Evolutionary conservation across 2,888 invertebrate genomes (phyloP), one percentile per base, ranked within the genome.

Genomic region (Ferrisia virgata): DNA sequence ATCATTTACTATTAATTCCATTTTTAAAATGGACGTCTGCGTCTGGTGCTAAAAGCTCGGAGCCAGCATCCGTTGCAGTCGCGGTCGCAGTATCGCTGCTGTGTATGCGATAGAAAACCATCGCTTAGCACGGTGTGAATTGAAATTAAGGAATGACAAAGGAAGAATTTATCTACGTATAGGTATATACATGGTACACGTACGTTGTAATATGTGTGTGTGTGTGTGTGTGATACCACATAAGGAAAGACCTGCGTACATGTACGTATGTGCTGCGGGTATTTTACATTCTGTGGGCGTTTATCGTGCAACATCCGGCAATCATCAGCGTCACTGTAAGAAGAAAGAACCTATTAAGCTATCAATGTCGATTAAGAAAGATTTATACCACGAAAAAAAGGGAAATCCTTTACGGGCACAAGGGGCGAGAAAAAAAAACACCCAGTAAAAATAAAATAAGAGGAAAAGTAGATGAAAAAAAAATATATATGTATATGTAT

Each of bases 251-350:
- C 22, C 6, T 11, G 5, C 39, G 11, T 53, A 18, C 13, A 43
- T 11, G 22, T 18, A 18, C 53, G 58, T 25, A 28, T 22, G 58
- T 13, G 28, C 58, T 72, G 72, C 72, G 72, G 72, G 72, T 72
- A 72, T 72, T 64, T 72, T 72, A 72, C 72, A 72, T 72, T 72
- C 72, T 33, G 72, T 72, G 72, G 72, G 72, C 72, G 72, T 72
- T 72, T 72, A 72, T 72, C 72, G 72, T 72, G 72, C 72, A 72
- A 72, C 72, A 72, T 72, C 72, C 72, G 72, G 72, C 72, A 72
- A 72, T 72, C 33, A 72, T 33, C 33, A 33, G 33, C 72, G n/a
- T 13, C 36, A 36, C 6, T 9, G 22, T 28, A 72, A 31, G 72
- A 72, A 72, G 72, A 72, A 72, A 31, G n/a, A 72, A 72, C 72